phyloP scores from a whole-genome alignment of 2,113 vertebrate genomes.

The Malurus cyaneus region DNA sequence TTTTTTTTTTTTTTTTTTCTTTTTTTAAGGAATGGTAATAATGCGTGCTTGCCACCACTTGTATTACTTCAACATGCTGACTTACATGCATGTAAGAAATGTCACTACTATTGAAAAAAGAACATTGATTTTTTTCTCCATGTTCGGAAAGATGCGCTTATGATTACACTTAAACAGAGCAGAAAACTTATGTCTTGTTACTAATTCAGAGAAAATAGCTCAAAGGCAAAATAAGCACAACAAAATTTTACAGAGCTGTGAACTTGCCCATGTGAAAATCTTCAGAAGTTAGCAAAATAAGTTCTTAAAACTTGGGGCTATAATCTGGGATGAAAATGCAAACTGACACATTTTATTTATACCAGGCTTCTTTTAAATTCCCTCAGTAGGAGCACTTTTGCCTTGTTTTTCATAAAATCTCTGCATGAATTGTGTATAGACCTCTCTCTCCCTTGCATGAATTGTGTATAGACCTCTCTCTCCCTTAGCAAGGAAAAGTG shows the following conservation, averaged over 20 bases:
- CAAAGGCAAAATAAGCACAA: background rate
- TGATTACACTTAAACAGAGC: background rate
- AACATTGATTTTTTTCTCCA: background rate
- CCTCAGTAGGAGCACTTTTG: background rate
- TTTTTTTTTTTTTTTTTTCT: background rate
- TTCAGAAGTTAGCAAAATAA: background rate
- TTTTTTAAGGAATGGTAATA: background rate
- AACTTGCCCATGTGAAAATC: background rate
- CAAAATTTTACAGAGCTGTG: background rate
- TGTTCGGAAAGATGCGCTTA: background rate
- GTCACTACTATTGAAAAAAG: background rate
- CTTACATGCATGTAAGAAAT: background rate
- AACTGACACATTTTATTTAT: slow-evolving; percentile 6
- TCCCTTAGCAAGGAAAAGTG: background rate
- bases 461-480: background rate
- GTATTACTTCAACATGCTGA: background rate
- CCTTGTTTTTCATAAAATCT: background rate
- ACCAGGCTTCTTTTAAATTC: background rate
- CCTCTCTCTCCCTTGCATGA: rapidly evolving
- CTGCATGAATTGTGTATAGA: rapidly evolving
- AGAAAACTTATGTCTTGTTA: background rate
- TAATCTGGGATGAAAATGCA: background rate
- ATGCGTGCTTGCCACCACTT: background rate
- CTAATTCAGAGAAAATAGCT: background rate
- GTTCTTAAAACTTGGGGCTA: background rate